Base-by-base conservation (phyloP, 2,797 vertebrate genomes). In the Rhyacichthys aspro region DNA sequence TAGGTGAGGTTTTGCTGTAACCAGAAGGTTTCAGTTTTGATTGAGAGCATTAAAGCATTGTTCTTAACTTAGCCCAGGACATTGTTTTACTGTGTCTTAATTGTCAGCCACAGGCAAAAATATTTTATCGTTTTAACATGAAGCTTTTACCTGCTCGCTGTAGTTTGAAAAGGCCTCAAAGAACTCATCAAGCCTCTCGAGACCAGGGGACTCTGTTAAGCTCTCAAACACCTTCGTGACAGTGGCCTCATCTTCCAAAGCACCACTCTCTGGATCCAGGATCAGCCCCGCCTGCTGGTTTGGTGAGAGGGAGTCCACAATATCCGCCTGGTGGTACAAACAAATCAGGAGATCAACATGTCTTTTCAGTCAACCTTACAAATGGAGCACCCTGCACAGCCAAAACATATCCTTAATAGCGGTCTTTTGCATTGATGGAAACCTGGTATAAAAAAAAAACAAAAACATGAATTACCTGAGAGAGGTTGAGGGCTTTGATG, bases 221-320 rank as follows among this genome's bases (percentile, higher is more conserved):
- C 44, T 63, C 15, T 12, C 14, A 7, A 87, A 70, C 41, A 82
- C 59, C 32, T 56, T 23, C 33, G 5, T 73, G 8, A 84, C 38
- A 0, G 75, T 2, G 42, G 53, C 43, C 36, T 49, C 62, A 11
- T 83, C 54, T 3, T 74, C 61, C 45, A 84, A 46, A 54, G 46
- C 49, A 0, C 11, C 17, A 1, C 43, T 81, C 5, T 54, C 37
- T 17, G 49, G 54, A 42, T 87, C 82, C 38, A 86, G 50, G 5
- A 86, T 17, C 19, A 86, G 11, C 9, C 80, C 65, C 7, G 70
- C 84, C 53, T 82, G 83, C 39, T 88, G 81, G 0, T 55, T 15
- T 18, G 74, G 17, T 58, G 84, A 74, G 1, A 89, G 65, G 7
- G 7, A 2, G 2, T 50, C 70, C 62, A 80, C 34, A 55, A 39